Conservation (phyloP, 2,797 vertebrate genomes). For the Microctenopoma stevenorrisi region DNA sequence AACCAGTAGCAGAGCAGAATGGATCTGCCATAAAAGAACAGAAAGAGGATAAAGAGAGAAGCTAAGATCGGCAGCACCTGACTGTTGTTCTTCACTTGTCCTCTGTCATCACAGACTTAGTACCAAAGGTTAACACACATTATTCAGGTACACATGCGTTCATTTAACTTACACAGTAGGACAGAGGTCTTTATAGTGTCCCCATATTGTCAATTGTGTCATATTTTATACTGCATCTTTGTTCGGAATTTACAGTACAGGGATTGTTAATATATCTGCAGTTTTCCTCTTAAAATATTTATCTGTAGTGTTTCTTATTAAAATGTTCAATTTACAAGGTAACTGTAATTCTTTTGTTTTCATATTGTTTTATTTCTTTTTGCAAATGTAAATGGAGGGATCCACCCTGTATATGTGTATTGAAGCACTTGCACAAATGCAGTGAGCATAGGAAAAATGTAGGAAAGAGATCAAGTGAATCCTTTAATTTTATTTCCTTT, state of each 20-base stretch:
- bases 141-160: conserved; percentile 4
- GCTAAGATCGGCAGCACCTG: conserved; percentile 47
- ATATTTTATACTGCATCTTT: conserved; percentile 20
- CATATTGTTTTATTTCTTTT: conserved; percentile 16
- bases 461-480: conserved; percentile 4
- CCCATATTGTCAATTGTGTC: background rate
- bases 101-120: conserved; percentile 25
- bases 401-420: conserved; percentile 17
- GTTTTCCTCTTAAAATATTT: background rate
- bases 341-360: conserved; percentile 31
- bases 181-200: too few relatives aligned
- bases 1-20: conserved; percentile 57
- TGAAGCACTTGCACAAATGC: conserved; percentile 22
- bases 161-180: background rate
- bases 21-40: conserved; percentile 55
- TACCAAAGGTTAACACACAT: conserved; percentile 10
- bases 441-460: background rate
- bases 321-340: background rate
- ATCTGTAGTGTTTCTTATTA: background rate
- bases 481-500: conserved; percentile 47
- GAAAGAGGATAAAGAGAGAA: conserved; percentile 46
- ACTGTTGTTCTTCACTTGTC: conserved; percentile 11
- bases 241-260: conserved; percentile 8
- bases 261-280: conserved; percentile 10
- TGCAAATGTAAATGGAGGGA: background rate